Percentiles rank a stretch among this genome's conserved stretches.
Conservation (phyloP, 2,113 vertebrate species). For the Nesogale talazaci region DNA sequence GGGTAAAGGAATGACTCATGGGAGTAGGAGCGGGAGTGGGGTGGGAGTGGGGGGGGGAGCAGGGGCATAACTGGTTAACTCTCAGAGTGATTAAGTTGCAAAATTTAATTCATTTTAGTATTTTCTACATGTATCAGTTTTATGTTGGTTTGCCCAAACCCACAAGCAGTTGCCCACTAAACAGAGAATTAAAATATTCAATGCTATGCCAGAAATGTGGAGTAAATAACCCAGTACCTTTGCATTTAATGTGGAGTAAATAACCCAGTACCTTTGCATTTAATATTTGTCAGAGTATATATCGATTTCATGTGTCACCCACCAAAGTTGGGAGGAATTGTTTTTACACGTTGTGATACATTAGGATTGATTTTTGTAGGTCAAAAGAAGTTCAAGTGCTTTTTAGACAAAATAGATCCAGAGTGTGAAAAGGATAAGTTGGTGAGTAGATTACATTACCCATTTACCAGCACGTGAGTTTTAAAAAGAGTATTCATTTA, state of each 20-base stretch:
- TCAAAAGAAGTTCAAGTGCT: constrained; percentile 78
- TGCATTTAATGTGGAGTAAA: constrained; percentile 18
- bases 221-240: constrained; percentile 43
- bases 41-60: too few relatives aligned
- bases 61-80: background rate
- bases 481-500: constrained; percentile 80
- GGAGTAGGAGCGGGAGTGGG: too few relatives aligned
- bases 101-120: constrained; percentile 35
- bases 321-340: constrained; percentile 57
- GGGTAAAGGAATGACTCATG: background rate
- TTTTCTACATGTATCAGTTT: background rate
- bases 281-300: constrained; percentile 74
- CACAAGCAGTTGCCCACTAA: background rate
- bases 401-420: constrained; percentile 83
- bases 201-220: constrained; percentile 46
- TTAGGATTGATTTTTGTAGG: constrained; percentile 83
- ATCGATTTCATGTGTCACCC: constrained; percentile 74
- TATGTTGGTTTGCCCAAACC: background rate
- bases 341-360: constrained; percentile 75
- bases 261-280: constrained; percentile 65
- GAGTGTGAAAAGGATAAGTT: constrained; percentile 80
- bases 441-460: constrained; percentile 79
- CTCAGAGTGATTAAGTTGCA: background rate
- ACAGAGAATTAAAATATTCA: constrained; percentile 25
- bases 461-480: constrained; percentile 81